Evolutionary conservation across 1,140 invertebrate genomes (phyloP).

Genomic region (Papilio helenus): DNA sequence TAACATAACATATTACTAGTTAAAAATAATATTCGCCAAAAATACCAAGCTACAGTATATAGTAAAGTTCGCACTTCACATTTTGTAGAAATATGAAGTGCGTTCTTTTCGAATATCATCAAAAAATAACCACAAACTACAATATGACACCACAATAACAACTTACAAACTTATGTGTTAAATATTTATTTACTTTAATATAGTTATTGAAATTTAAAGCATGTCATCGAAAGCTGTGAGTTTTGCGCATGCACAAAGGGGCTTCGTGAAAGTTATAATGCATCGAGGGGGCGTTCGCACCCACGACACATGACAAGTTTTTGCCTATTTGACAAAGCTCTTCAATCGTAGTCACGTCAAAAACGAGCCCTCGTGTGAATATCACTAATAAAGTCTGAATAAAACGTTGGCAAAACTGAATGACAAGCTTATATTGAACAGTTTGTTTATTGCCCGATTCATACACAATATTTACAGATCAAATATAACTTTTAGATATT

Average conservation of each 20-base stretch:
- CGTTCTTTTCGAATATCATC: too few relatives aligned
- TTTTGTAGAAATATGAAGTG: too few relatives aligned
- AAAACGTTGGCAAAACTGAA: slow-evolving; percentile 62
- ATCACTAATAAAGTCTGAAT: slow-evolving; percentile 62
- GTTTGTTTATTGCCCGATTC: slow-evolving; percentile 9
- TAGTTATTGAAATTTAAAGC: slow-evolving; percentile 39
- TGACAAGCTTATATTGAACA: slow-evolving; percentile 47
- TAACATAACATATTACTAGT: too few relatives aligned
- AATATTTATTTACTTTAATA: slow-evolving; percentile 35
- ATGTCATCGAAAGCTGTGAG: slow-evolving; percentile 36
- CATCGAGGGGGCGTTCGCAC: slow-evolving; percentile 67
- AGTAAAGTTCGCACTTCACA: too few relatives aligned
- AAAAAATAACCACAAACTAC: neutral
- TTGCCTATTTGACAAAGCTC: slow-evolving; percentile 69
- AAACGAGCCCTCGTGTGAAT: slow-evolving; percentile 56
- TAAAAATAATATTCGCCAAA: too few relatives aligned
- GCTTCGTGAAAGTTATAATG: slow-evolving; percentile 47
- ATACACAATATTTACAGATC: slow-evolving; percentile 24
- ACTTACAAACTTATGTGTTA: neutral
- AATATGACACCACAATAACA: neutral
- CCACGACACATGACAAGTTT: slow-evolving; percentile 66
- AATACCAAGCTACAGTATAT: too few relatives aligned
- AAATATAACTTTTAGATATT: neutral
- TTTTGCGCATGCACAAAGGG: slow-evolving; percentile 51
- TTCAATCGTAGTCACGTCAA: slow-evolving; percentile 57